These are phyloP conservation scores for Micrastur ruficollis DNA, from an alignment of 2,797 vertebrate genomes.

Conservation along the genomic window DNA sequence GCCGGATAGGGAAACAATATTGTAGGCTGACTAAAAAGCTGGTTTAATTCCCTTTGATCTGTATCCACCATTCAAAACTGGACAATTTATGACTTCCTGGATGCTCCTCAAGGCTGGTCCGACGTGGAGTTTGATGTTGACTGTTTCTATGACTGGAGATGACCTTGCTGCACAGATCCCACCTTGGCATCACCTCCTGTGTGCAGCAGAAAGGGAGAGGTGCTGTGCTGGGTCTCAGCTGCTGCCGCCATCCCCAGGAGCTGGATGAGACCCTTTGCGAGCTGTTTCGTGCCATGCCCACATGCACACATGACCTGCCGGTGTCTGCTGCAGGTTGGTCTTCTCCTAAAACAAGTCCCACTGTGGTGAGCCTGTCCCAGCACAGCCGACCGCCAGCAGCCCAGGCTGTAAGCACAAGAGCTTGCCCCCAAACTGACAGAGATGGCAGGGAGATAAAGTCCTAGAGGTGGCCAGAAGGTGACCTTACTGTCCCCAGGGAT, in stretches of 20 bases:
- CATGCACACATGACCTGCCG: rapidly evolving
- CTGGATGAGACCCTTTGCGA: not conserved
- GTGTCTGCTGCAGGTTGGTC: not conserved
- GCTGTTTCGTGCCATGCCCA: not conserved
- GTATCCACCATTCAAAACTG: not conserved
- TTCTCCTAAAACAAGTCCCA: not conserved
- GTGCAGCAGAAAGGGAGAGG: not conserved
- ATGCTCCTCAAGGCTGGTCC: not conserved
- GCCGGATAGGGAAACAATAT: not conserved
- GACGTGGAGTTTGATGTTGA: not conserved
- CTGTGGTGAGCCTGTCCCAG: not conserved
- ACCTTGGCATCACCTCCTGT: not conserved
- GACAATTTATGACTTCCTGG: slow-evolving; percentile 42
- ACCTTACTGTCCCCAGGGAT: not conserved
- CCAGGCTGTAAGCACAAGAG: not conserved
- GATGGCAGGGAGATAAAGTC: not conserved
- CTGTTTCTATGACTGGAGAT: not conserved
- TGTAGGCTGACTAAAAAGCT: not conserved
- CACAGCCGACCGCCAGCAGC: not conserved
- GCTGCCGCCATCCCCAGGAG: not conserved
- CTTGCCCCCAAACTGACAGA: not conserved
- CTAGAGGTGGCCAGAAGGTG: not conserved
- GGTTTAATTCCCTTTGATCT: slow-evolving; percentile 29
- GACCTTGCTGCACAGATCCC: not conserved
- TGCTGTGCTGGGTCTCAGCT: not conserved